Percentiles rank a stretch among this genome's conserved stretches.
phyloP scores from a whole-genome alignment of 2,113 vertebrate species.

The Anguilla japonica region DNA sequence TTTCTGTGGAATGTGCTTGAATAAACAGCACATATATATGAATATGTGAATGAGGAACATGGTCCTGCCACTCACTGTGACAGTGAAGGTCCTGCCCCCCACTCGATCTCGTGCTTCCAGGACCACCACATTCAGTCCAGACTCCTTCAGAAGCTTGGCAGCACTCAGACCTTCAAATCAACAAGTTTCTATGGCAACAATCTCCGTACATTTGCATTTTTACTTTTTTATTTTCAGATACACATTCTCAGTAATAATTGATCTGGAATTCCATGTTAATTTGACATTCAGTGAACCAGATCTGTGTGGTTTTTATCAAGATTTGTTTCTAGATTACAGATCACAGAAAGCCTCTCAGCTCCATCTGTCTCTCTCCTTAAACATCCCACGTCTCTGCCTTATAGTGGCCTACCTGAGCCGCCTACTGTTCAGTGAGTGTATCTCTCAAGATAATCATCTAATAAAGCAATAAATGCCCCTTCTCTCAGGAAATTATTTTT shows the following conservation, averaged over 20 bases:
- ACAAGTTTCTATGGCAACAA: background rate
- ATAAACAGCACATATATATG: too few species aligned
- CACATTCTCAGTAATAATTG: background rate
- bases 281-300: slow-evolving; percentile 15
- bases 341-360: background rate
- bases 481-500: slow-evolving; percentile 35
- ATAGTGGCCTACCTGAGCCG: background rate
- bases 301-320: background rate
- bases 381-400: background rate
- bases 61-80: slow-evolving; percentile 61
- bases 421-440: background rate
- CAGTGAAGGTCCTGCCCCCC: slow-evolving; percentile 77
- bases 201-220: background rate
- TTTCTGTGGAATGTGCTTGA: too few species aligned
- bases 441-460: slow-evolving; percentile 27
- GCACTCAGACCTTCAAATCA: slow-evolving; percentile 70
- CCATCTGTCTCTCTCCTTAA: background rate
- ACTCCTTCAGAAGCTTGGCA: slow-evolving; percentile 72
- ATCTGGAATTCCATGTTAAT: background rate
- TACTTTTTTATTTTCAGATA: background rate
- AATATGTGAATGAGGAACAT: too few species aligned
- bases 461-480: slow-evolving; percentile 26
- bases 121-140: slow-evolving; percentile 70
- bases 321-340: background rate
- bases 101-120: slow-evolving; percentile 78